Percentiles rank a stretch among this genome's conserved stretches.
These are phyloP conservation scores for Pocillopora verrucosa DNA, from an alignment of 64 coral and sea anemone species.

Conservation along the genomic window DNA sequence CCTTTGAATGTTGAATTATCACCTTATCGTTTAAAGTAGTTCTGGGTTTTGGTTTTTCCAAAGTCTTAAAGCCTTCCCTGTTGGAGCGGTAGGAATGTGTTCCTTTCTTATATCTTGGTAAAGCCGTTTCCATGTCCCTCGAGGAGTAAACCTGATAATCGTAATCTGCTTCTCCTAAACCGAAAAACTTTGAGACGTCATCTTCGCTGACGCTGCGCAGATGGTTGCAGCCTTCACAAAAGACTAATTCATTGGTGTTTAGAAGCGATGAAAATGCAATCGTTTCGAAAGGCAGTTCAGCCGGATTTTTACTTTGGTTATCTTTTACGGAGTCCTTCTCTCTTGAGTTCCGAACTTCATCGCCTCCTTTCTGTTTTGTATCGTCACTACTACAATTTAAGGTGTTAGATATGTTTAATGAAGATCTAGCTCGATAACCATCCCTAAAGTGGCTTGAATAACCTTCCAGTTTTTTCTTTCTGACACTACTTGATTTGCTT, in stretches of 20 bases:
- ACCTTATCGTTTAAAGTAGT: neutral
- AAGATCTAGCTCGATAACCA: neutral
- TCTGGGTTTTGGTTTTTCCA: neutral
- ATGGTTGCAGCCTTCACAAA: neutral
- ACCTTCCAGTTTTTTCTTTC: neutral
- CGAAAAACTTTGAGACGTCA: neutral
- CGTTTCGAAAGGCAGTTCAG: neutral
- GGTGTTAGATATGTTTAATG: neutral
- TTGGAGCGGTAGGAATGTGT: neutral
- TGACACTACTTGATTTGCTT: neutral
- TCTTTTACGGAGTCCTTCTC: neutral
- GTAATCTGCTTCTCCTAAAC: neutral
- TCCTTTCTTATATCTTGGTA: neutral
- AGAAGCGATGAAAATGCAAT: neutral
- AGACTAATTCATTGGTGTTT: neutral
- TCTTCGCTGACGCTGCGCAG: neutral
- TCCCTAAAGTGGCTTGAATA: neutral
- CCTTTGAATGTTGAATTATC: neutral
- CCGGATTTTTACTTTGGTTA: neutral
- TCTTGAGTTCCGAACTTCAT: neutral
- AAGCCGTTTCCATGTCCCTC: neutral
- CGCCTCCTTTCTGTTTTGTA: neutral
- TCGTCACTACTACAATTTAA: neutral
- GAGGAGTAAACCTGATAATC: neutral
- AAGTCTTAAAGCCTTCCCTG: neutral